Percentiles rank a stretch among this genome's conserved stretches.
Conservation (phyloP, 2,888 invertebrate species). For the Trisateles emortualis region DNA sequence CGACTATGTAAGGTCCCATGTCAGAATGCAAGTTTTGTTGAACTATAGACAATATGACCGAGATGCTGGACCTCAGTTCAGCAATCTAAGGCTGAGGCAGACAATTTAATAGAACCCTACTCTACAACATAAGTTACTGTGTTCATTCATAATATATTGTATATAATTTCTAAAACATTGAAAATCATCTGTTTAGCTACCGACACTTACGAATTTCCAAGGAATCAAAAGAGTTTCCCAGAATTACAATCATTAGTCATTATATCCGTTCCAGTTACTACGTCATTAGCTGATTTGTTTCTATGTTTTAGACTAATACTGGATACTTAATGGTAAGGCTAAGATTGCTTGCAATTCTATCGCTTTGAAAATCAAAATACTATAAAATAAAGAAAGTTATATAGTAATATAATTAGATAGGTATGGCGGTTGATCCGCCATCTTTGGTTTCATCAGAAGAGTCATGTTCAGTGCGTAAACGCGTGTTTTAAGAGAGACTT, state of each 20-base stretch:
- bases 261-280: conserved; percentile 37
- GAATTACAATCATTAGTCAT: conserved; percentile 23
- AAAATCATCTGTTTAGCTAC: neutral
- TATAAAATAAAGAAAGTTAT: conserved; percentile 15
- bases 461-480: conserved; percentile 33
- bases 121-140: no score
- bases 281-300: conserved; percentile 31
- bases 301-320: conserved; percentile 3
- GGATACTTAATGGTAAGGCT: neutral
- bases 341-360: neutral
- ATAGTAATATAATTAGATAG: conserved; percentile 38
- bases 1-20: no score
- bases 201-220: neutral
- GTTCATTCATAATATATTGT: no score
- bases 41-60: no score
- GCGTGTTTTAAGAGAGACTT: conserved; percentile 25
- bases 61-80: no score
- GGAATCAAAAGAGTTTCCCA: conserved; percentile 35
- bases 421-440: conserved; percentile 37
- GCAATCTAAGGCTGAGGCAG: no score
- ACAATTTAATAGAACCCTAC: no score
- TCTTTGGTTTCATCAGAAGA: conserved; percentile 44
- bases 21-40: no score
- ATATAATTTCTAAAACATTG: no score
- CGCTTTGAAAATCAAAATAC: neutral